A percentile compares a stretch with the other conserved stretches of the same genome.
Evolutionary conservation across 2,888 invertebrate genomes (phyloP).

Genomic region (Philereme vetulata): DNA sequence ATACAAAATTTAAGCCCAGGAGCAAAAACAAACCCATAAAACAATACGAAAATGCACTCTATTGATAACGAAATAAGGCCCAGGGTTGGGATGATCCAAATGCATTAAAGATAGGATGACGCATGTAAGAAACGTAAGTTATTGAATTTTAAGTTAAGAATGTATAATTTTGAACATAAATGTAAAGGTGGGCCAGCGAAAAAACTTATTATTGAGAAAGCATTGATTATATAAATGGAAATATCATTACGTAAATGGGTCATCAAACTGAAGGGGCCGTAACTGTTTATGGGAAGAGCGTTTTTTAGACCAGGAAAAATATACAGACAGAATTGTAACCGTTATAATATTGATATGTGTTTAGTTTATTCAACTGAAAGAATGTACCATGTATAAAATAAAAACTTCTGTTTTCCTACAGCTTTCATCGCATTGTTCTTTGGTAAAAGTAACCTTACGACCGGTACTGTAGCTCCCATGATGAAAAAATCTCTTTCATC

Average conservation of each 20-base stretch:
- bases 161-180: constrained; percentile 26
- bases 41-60: constrained; percentile 51
- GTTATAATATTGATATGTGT: not conserved
- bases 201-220: constrained; percentile 5
- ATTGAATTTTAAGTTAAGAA: constrained; percentile 67
- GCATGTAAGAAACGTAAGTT: constrained; percentile 60
- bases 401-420: too few relatives aligned
- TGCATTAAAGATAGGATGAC: constrained; percentile 75
- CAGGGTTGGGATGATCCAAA: constrained; percentile 48
- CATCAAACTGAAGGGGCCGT: not conserved
- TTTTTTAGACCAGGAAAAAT: not conserved
- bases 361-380: too few relatives aligned
- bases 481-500: too few relatives aligned
- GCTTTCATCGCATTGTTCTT: too few relatives aligned
- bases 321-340: too few relatives aligned
- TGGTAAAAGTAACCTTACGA: too few relatives aligned
- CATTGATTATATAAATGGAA: not conserved
- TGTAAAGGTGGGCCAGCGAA: constrained; percentile 14
- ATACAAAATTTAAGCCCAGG: constrained; percentile 53
- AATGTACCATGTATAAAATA: too few relatives aligned
- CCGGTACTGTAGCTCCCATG: too few relatives aligned
- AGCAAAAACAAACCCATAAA: constrained; percentile 45
- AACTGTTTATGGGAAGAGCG: not conserved
- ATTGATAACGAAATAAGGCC: constrained; percentile 48
- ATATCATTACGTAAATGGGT: constrained; percentile 20